Evolutionary conservation across 2,888 invertebrate genomes (phyloP), one percentile per base, ranked within the genome.

Genomic region (Liodrosophila aerea): DNA sequence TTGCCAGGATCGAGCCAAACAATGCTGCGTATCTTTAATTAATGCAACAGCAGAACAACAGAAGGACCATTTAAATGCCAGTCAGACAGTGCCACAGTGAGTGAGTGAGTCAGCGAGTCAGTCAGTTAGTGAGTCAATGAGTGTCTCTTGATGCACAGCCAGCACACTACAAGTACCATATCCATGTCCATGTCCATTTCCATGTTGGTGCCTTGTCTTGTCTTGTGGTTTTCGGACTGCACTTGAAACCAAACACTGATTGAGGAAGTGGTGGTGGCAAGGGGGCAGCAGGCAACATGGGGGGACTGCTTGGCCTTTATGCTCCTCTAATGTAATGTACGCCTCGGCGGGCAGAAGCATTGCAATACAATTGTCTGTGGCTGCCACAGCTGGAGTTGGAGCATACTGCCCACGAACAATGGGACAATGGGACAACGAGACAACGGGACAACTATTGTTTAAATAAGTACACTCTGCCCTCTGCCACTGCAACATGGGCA

Each of bases 1-100:
- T 56, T 41, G 45, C 49, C 33, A 30, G 50, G 22, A 30, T 39
- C 43, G 43, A 36, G 52, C 15, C 56, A 53, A 69, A 72, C 69
- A 69, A 65, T 69, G 76, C 59, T 58, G 67, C 62, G 63, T 60
- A 76, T 71, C 76, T 76, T 76, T 73, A 76, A 76, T 76, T 76
- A 76, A 74, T 76, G 72, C 64, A 68, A 52, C 56, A 62, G 30
- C 52, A 59, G 70, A 11, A 37, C 54, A 43, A 37, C 53, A 62
- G 52, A 40, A 56, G 65, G 64, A 61, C 56, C 41, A 73, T 73
- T 76, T 73, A 65, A 74, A 73, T 65, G 71, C 18, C 63, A 46
- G 43, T 39, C 46, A 47, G 34, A 7, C 31, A 2, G 40, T 22
- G 18, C 12, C 37, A 12, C 11, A 11, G 18, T 34, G 12, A 15